Evolutionary conservation across 2,888 invertebrate genomes (phyloP).

Genomic region (Cecidostiba fungosa): DNA sequence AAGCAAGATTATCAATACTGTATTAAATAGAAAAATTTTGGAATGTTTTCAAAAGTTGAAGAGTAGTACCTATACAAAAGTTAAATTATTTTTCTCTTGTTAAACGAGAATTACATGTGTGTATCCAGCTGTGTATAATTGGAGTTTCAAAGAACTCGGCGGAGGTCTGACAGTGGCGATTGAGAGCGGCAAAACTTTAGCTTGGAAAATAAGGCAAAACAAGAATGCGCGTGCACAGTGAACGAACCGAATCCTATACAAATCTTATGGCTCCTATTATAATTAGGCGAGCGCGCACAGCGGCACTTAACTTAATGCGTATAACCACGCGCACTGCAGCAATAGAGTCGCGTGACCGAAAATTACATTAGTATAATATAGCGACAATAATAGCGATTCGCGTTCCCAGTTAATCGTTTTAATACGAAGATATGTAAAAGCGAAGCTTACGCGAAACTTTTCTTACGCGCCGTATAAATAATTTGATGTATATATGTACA

Average conservation of each 20-base stretch:
- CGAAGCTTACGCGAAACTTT: background rate
- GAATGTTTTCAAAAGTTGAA: too few relatives aligned
- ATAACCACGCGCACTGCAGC: conserved; percentile 14
- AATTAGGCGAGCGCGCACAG: conserved; percentile 44
- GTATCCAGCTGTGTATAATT: conserved; percentile 52
- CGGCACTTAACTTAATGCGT: conserved; percentile 39
- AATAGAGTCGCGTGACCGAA: conserved; percentile 50
- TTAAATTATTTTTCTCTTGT: conserved; percentile 35
- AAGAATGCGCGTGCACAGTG: background rate
- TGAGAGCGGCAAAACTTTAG: conserved; percentile 41
- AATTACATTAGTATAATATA: conserved; percentile 36
- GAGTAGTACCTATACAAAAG: background rate
- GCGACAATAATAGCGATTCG: background rate
- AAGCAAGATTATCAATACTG: background rate
- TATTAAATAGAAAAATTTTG: too few relatives aligned
- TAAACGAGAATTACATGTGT: conserved; percentile 46
- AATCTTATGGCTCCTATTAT: conserved; percentile 43
- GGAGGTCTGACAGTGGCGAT: conserved; percentile 16
- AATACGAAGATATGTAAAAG: background rate
- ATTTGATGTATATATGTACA: too few relatives aligned
- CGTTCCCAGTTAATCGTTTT: conserved; percentile 45
- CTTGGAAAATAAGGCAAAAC: conserved; percentile 15
- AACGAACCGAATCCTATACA: background rate
- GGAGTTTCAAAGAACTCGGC: conserved; percentile 42
- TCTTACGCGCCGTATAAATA: background rate